Evolutionary conservation across 2,888 invertebrate genomes (phyloP).

Genomic region (Pheosia tremula): DNA sequence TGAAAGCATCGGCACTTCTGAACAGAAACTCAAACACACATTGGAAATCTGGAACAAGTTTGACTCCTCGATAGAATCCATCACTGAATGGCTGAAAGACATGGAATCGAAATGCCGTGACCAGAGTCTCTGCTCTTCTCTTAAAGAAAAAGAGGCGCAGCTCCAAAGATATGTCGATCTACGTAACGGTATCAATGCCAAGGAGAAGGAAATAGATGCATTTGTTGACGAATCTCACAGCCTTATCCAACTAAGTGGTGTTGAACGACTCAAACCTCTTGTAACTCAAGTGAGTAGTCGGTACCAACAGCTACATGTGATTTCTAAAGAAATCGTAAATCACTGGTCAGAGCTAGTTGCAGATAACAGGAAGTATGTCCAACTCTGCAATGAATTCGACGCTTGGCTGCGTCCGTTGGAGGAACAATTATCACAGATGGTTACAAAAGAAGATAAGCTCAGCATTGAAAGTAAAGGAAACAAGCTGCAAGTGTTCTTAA

Average conservation of each 20-base stretch:
- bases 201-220: slow-evolving; percentile 93
- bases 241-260: slow-evolving; percentile 92
- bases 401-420: slow-evolving; percentile 92
- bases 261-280: slow-evolving; percentile 93
- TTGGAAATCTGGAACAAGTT: slow-evolving; percentile 94
- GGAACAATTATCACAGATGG: slow-evolving; percentile 86
- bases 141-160: slow-evolving; percentile 92
- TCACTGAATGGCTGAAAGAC: slow-evolving; percentile 94
- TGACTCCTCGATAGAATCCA: slow-evolving; percentile 91
- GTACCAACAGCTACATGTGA: slow-evolving; percentile 91
- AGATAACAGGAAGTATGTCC: slow-evolving; percentile 92
- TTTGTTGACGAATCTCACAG: slow-evolving; percentile 96
- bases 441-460: slow-evolving; percentile 86
- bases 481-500: slow-evolving; percentile 88
- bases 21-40: slow-evolving; percentile 89
- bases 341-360: slow-evolving; percentile 93
- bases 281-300: slow-evolving; percentile 95
- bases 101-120: slow-evolving; percentile 94
- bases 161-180: slow-evolving; percentile 89
- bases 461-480: slow-evolving; percentile 87
- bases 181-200: slow-evolving; percentile 89
- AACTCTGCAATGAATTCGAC: slow-evolving; percentile 89
- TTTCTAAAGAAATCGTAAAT: slow-evolving; percentile 94
- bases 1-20: slow-evolving; percentile 87
- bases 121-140: slow-evolving; percentile 91